Percentiles rank a stretch among this genome's conserved stretches.
These are phyloP conservation scores for Phenganax stokvisi DNA, from an alignment of 92 coral and sea anemone genomes.

Conservation along the genomic window DNA sequence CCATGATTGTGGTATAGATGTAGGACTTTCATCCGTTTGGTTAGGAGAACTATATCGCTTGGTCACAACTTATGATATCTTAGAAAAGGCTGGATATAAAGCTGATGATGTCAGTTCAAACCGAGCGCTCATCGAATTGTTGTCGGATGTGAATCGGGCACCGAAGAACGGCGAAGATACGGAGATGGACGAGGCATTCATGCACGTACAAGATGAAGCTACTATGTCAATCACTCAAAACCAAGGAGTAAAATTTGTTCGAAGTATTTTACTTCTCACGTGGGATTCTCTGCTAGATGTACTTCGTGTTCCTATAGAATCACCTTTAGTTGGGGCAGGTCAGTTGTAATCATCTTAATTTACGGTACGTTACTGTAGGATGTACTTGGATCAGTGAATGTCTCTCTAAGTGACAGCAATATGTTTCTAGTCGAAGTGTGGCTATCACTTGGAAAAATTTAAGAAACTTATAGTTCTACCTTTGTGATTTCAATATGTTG, in stretches of 20 bases:
- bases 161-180: slow-evolving; percentile 50
- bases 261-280: slow-evolving; percentile 79
- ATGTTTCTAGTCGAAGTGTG: too few species aligned
- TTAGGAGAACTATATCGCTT: slow-evolving; percentile 92
- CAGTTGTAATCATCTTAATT: not conserved
- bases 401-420: too few species aligned
- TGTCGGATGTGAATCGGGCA: slow-evolving; percentile 60
- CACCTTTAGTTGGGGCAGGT: slow-evolving; percentile 69
- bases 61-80: slow-evolving; percentile 91
- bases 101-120: slow-evolving; percentile 60
- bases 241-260: slow-evolving; percentile 93
- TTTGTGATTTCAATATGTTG: not conserved
- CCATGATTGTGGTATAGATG: slow-evolving; percentile 75
- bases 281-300: slow-evolving; percentile 96
- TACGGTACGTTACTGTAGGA: too few species aligned
- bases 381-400: too few species aligned
- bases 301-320: slow-evolving; percentile 82
- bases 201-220: slow-evolving; percentile 70
- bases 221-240: slow-evolving; percentile 73
- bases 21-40: slow-evolving; percentile 99
- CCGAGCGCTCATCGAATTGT: slow-evolving; percentile 69
- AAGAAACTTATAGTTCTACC: not conserved
- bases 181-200: slow-evolving; percentile 57
- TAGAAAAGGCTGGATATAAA: slow-evolving; percentile 92
- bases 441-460: too few species aligned